These are phyloP conservation scores for Eupsittula cactorum DNA, from an alignment of 2,113 vertebrate genomes.

Conservation along the genomic window DNA sequence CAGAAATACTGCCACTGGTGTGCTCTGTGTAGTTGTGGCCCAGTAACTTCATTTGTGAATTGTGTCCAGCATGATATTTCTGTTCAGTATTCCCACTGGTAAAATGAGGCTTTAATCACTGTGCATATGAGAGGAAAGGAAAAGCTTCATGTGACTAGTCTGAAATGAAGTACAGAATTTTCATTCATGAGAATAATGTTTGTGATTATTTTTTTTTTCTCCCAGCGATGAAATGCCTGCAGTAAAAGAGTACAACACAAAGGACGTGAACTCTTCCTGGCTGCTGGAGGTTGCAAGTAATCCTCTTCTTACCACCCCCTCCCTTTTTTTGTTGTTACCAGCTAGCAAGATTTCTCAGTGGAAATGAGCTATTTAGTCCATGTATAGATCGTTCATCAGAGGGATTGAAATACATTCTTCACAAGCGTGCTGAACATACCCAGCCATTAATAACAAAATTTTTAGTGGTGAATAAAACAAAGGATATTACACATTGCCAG, in stretches of 20 bases:
- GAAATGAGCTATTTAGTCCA: constrained; percentile 26
- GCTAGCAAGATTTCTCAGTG: constrained; percentile 1
- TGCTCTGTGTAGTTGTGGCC: neutral
- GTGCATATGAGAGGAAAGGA: neutral
- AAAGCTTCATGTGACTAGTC: neutral
- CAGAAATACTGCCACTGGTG: neutral
- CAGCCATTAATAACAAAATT: constrained; percentile 19
- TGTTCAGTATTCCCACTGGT: neutral
- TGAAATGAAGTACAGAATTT: neutral
- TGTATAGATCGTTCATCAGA: constrained; percentile 5
- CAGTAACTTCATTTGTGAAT: neutral
- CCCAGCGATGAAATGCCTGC: neutral
- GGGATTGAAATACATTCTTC: constrained; percentile 29
- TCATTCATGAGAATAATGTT: constrained; percentile 12
- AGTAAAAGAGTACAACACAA: neutral
- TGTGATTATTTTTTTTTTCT: neutral
- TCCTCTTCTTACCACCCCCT: neutral
- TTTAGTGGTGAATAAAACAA: constrained; percentile 38
- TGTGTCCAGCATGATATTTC: neutral
- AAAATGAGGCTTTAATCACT: neutral
- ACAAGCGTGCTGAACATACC: neutral
- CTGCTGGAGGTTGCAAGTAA: neutral
- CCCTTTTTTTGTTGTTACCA: neutral
- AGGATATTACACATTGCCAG: constrained; percentile 1
- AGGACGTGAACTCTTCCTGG: constrained; percentile 3